Base-by-base conservation (phyloP, 2,888 invertebrate species). In the Artemia sinica region DNA sequence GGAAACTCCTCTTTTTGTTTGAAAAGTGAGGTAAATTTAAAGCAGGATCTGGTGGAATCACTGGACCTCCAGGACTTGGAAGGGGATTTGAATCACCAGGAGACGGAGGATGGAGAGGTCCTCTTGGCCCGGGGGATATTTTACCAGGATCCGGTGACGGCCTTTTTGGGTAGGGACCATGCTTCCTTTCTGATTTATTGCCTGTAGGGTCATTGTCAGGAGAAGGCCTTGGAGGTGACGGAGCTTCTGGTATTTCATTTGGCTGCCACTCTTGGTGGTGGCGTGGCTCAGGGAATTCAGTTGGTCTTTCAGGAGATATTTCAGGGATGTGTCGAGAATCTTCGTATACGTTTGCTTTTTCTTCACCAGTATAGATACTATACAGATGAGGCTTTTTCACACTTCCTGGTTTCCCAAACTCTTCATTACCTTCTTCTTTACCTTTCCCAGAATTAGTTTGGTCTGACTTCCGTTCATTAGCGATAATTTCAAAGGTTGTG, bases 291-390 rank as follows among this genome's bases (percentile, higher is more conserved):
- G 63, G 63, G 63, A 18, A 18, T 58, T 58, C 63, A 11, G 14
- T 58, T 11, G 63, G 63, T 8, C n/a, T 18, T 28, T 58, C 63
- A 9, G 63, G 63, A 9, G 63, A 58, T 18, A 58, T 2, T 58
- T 58, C 63, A 58, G 63, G 63, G 63, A 58, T 28, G 28, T 58
- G 63, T 28, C 9, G 63, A n/a, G n/a, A 28, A 8, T 58, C 63
- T 58, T 58, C 28, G 10, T 58, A 28, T 18, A 58, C 10, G 11
- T 58, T 58, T 18, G 8, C 28, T 28, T 58, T 58, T 8, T 58
- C 63, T 58, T 58, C 63, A 18, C 63, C 63, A 18, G 63, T 58
- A 58, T 58, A 58, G 9, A 58, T 18, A 11, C 63, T 58, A n/a
- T 28, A n/a, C 28, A 11, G 63, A n/a, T n/a, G 63, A 58, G 63